A percentile compares a stretch with the other conserved stretches of the same genome.
Evolutionary conservation across 2,888 invertebrate genomes (phyloP).

Genomic region (Dicyrtomina minuta): DNA sequence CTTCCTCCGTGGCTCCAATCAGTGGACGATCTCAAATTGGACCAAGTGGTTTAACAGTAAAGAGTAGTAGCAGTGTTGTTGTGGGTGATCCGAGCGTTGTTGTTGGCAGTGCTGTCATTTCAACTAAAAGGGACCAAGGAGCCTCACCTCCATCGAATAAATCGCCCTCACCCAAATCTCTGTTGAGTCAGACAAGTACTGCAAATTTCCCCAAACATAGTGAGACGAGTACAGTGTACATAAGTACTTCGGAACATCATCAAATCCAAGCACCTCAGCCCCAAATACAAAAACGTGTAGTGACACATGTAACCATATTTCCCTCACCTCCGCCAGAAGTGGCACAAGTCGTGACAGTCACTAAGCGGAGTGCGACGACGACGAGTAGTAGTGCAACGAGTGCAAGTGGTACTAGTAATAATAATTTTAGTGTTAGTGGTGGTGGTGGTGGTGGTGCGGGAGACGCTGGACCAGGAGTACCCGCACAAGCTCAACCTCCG

Average conservation of each 20-base stretch:
- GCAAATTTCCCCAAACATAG: conserved; percentile 26
- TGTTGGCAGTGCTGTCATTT: conserved; percentile 22
- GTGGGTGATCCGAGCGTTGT: conserved; percentile 23
- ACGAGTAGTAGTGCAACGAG: not conserved
- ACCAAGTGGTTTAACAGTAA: conserved; percentile 4
- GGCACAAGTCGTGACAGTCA: conserved; percentile 43
- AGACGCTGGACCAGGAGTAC: not conserved
- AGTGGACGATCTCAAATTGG: conserved; percentile 21
- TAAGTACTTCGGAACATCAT: conserved; percentile 42
- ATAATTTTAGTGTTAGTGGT: conserved; percentile 16
- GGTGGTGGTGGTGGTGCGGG: conserved; percentile 2
- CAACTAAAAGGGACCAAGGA: conserved; percentile 18
- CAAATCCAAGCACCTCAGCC: conserved; percentile 44
- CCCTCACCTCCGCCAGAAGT: conserved; percentile 52
- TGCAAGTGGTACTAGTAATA: conserved; percentile 13
- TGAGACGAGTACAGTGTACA: conserved; percentile 46
- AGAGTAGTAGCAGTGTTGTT: conserved; percentile 7
- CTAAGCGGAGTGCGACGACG: conserved; percentile 17
- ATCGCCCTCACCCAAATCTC: conserved; percentile 34
- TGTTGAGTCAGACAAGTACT: conserved; percentile 23
- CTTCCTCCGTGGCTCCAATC: conserved; percentile 28
- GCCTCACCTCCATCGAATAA: conserved; percentile 20
- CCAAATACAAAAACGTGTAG: conserved; percentile 52
- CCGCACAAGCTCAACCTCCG: not conserved
- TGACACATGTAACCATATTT: conserved; percentile 53